Percentiles rank a stretch among this genome's conserved stretches.
These are phyloP conservation scores for Aspidoscelis tigris DNA, from an alignment of 2,113 vertebrate genomes.

Conservation along the genomic window DNA sequence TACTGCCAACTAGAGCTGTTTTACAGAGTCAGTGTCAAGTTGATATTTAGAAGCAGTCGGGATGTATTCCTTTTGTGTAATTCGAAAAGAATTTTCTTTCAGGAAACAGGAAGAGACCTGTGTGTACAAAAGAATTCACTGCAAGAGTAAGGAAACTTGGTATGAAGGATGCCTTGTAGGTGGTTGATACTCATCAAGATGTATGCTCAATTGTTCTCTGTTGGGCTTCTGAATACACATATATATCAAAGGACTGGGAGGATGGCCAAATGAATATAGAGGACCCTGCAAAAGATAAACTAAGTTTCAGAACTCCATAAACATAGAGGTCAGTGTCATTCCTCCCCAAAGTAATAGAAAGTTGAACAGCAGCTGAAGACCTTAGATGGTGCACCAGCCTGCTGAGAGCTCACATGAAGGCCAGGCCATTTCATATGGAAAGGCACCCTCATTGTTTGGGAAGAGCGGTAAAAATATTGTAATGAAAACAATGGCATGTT, in stretches of 20 bases:
- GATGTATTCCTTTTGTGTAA: neutral
- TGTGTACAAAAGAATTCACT: conserved; percentile 10
- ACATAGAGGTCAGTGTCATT: neutral
- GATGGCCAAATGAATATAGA: neutral
- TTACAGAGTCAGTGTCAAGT: neutral
- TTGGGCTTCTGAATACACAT: conserved; percentile 14
- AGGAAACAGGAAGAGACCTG: conserved; percentile 21
- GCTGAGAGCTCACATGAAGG: no score
- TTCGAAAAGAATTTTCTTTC: conserved; percentile 16
- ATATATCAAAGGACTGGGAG: conserved; percentile 5
- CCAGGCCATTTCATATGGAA: no score
- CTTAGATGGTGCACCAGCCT: neutral
- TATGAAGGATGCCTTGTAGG: neutral
- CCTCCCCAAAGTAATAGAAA: neutral
- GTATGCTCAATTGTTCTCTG: conserved; percentile 1
- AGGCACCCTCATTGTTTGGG: no score
- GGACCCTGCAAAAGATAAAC: neutral
- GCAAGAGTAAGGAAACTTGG: conserved; percentile 9
- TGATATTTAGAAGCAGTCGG: neutral
- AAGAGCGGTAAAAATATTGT: no score
- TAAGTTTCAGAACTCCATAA: neutral
- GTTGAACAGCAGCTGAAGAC: neutral
- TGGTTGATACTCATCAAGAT: neutral
- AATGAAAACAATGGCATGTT: no score
- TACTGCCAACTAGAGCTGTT: no score